Evolutionary conservation across 1,140 invertebrate genomes (phyloP), one percentile per base, ranked within the genome.

Genomic region (Holotrichia oblita): DNA sequence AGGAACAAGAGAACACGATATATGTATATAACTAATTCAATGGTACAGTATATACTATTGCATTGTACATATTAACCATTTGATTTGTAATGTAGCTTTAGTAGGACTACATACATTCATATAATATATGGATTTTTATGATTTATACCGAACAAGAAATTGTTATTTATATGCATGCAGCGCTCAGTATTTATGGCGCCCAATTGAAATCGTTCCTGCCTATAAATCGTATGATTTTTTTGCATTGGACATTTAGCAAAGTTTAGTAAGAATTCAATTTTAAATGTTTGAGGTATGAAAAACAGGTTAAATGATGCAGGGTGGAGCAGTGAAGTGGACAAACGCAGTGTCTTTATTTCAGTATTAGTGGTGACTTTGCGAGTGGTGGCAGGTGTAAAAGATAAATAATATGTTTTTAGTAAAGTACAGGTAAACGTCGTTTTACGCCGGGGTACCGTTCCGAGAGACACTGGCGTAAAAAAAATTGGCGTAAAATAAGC

Each of bases 111-210:
- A 64, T 59, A 14, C 55, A n/a, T n/a, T n/a, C n/a, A n/a, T n/a
- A n/a, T n/a, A n/a, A 20, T 64, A 64, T 64, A 20, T 20, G 61
- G n/a, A 64, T 64, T 64, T 64, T 64, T 64, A 64, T 64, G 61
- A 64, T 64, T 64, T 64, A 64, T 64, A 17, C 10, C 4, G 17
- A 64, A 64, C 61, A 64, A 64, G 61, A 9, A 20, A 27, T 64
- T 2, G 24, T 64, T 64, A 64, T 64, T 64, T 64, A 64, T 64
- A 64, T 17, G 61, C n/a, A 10, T 10, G 17, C n/a, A n/a, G 10
- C 17, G 6, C 10, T 17, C 24, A 9, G 61, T 22, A 64, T 64
- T 64, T 20, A 64, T 27, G 24, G 61, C 7, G 61, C 22, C 22
- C 17, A 48, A 42, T 7, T 64, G 9, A 27, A 20, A 64, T 17